These are phyloP conservation scores for Helicoverpa assulta DNA, from an alignment of 2,888 invertebrate genomes.

Conservation along the genomic window DNA sequence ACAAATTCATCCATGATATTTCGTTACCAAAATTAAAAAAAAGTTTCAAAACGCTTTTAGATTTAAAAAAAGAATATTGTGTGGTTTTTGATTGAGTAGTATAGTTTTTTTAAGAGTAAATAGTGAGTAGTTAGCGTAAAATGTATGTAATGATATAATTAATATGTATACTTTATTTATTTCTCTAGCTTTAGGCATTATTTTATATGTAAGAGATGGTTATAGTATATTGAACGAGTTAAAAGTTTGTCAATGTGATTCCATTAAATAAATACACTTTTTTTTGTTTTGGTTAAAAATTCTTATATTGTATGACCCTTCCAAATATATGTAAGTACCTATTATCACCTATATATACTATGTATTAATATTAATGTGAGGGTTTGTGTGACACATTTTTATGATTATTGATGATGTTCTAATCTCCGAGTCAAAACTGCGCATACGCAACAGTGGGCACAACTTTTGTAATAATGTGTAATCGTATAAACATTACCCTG, in stretches of 20 bases:
- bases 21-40: constrained; percentile 53
- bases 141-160: constrained; percentile 68
- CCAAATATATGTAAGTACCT: constrained; percentile 19
- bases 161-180: constrained; percentile 78
- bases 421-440: constrained; percentile 5
- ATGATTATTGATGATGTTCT: neutral
- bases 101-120: constrained; percentile 63
- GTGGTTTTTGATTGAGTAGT: constrained; percentile 59
- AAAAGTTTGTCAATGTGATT: constrained; percentile 75
- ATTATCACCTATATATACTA: constrained; percentile 11
- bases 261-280: constrained; percentile 80
- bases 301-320: constrained; percentile 39
- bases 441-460: neutral
- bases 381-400: neutral
- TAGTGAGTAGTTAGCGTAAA: constrained; percentile 66
- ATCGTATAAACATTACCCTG: neutral
- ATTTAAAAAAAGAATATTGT: constrained; percentile 47
- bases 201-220: constrained; percentile 76
- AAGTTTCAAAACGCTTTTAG: constrained; percentile 58
- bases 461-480: neutral
- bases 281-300: constrained; percentile 70
- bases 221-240: constrained; percentile 64
- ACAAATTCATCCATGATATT: constrained; percentile 60
- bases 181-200: constrained; percentile 78
- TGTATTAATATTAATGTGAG: neutral